These are phyloP conservation scores for Etheostoma nigrum DNA, from an alignment of 2,797 vertebrate species.

Conservation along the genomic window DNA sequence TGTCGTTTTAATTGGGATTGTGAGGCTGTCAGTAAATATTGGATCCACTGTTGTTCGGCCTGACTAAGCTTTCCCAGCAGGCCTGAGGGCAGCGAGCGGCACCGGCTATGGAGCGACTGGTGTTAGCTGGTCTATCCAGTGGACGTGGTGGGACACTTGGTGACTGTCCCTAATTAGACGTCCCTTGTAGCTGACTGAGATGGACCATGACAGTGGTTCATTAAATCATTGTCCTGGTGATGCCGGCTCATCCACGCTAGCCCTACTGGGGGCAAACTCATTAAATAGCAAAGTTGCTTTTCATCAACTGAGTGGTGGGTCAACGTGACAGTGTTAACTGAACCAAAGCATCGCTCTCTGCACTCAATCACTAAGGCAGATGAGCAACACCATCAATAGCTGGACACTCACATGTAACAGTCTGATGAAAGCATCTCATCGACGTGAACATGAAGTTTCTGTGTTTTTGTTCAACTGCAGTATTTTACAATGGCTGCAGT, in stretches of 20 bases:
- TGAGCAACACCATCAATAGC: constrained; percentile 19
- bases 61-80: constrained; percentile 38
- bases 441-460: constrained; percentile 3
- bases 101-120: constrained; percentile 43
- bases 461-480: neutral
- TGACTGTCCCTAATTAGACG: constrained; percentile 67
- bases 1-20: constrained; percentile 53
- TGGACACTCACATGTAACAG: constrained; percentile 26
- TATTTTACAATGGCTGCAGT: neutral
- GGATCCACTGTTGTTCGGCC: constrained; percentile 41
- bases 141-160: constrained; percentile 51
- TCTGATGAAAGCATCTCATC: constrained; percentile 19
- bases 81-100: constrained; percentile 36
- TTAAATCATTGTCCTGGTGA: constrained; percentile 60
- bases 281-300: constrained; percentile 68
- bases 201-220: constrained; percentile 69
- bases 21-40: constrained; percentile 54
- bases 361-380: constrained; percentile 21
- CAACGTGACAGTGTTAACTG: constrained; percentile 61
- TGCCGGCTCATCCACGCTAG: constrained; percentile 54
- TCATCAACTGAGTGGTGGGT: constrained; percentile 64
- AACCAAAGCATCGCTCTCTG: constrained; percentile 42
- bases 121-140: constrained; percentile 38
- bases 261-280: constrained; percentile 69
- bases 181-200: constrained; percentile 62